phyloP scores from a whole-genome alignment of 2,888 invertebrate genomes.

The Girardia tigrina region DNA sequence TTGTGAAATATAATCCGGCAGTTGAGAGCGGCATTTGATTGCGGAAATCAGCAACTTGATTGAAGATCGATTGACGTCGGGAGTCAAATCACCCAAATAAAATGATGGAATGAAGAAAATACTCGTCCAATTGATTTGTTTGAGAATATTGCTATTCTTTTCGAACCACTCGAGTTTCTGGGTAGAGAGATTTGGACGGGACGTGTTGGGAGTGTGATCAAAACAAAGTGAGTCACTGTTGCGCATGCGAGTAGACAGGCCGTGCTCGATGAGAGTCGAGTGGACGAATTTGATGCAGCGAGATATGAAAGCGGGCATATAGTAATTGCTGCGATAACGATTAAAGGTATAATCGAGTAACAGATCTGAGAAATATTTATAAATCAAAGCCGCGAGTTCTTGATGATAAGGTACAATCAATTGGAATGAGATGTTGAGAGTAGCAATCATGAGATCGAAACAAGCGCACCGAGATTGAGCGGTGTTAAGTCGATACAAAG shows the following conservation, averaged over 20 bases:
- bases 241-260: neutral
- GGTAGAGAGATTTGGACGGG: neutral
- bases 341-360: slow-evolving; percentile 10
- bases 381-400: slow-evolving; percentile 3
- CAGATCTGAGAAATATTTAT: slow-evolving; percentile 8
- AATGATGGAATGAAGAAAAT: slow-evolving; percentile 7
- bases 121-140: slow-evolving; percentile 11
- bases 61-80: neutral
- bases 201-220: slow-evolving; percentile 16
- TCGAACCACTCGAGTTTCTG: neutral
- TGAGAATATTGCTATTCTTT: neutral
- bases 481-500: neutral
- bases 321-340: neutral
- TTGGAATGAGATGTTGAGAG: slow-evolving; percentile 19
- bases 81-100: neutral
- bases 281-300: slow-evolving; percentile 13
- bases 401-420: neutral
- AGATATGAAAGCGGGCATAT: neutral
- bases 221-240: slow-evolving; percentile 2
- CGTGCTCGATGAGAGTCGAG: neutral
- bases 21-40: neutral
- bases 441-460: slow-evolving; percentile 6
- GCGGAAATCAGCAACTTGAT: neutral
- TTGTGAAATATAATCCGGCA: neutral
- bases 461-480: neutral